These are phyloP conservation scores for Leucophenga montana DNA, from an alignment of 2,888 invertebrate species.

Conservation along the genomic window DNA sequence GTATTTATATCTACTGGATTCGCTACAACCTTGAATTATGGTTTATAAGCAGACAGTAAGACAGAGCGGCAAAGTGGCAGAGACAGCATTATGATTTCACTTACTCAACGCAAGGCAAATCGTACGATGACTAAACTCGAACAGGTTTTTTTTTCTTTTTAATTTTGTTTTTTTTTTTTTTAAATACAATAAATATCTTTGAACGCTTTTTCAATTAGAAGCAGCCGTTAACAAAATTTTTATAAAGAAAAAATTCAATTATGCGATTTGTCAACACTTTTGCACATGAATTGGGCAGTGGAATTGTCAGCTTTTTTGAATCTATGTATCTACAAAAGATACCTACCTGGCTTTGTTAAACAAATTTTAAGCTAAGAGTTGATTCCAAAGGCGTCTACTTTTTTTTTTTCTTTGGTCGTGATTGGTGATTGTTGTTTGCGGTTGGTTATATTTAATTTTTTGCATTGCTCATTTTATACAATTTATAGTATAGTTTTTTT, in stretches of 20 bases:
- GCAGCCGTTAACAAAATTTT: no score
- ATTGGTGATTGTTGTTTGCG: background rate
- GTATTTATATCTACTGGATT: background rate
- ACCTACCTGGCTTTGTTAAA: no score
- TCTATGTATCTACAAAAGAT: no score
- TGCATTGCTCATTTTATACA: background rate
- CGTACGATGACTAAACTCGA: constrained; percentile 13
- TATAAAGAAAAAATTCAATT: background rate
- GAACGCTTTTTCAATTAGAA: background rate
- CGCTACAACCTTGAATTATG: constrained; percentile 54
- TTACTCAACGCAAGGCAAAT: background rate
- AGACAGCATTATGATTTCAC: constrained; percentile 5
- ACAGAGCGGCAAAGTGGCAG: background rate
- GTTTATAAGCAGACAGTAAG: constrained; percentile 25
- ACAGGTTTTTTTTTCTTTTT: constrained; percentile 5
- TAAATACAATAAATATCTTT: background rate
- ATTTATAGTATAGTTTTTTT: background rate
- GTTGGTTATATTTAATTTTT: background rate
- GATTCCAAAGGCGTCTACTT: background rate
- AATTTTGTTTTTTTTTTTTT: background rate
- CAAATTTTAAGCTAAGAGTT: background rate
- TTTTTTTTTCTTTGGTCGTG: background rate
- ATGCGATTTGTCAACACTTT: background rate
- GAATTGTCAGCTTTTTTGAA: background rate
- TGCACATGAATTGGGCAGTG: background rate